phyloP scores from a whole-genome alignment of 2,113 vertebrate genomes.

The Burhinus oedicnemus region DNA sequence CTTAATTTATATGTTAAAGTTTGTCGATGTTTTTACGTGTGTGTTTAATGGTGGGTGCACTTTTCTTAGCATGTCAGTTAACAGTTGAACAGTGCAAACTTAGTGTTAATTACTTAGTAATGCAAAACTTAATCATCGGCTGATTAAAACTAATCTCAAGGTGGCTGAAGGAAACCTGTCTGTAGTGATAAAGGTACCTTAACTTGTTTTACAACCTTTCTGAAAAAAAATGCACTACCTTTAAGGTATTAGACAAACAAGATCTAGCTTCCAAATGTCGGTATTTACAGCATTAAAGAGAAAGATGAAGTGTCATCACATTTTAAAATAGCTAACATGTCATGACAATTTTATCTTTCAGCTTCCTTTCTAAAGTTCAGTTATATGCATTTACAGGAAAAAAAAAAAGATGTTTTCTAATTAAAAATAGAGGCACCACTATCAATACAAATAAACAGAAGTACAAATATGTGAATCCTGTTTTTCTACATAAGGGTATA shows the following conservation, averaged over 20 bases:
- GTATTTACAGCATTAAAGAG: neutral
- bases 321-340: neutral
- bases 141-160: conserved; percentile 14
- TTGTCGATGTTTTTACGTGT: neutral
- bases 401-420: neutral
- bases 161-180: neutral
- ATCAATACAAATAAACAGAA: neutral
- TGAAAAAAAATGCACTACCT: neutral
- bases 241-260: neutral
- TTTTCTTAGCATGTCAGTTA: neutral
- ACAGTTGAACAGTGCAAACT: neutral
- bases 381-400: neutral
- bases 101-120: neutral
- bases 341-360: neutral
- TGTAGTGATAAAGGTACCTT: neutral
- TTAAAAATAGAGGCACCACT: neutral
- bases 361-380: neutral
- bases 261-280: neutral
- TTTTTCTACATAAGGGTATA: neutral
- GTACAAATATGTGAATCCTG: neutral
- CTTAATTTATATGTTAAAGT: neutral
- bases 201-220: neutral
- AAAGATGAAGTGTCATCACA: neutral
- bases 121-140: neutral
- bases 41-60: neutral